Percentiles rank a stretch among this genome's conserved stretches.
These are phyloP conservation scores for Diceros bicornis DNA, from an alignment of 2,797 vertebrate genomes.

Conservation along the genomic window DNA sequence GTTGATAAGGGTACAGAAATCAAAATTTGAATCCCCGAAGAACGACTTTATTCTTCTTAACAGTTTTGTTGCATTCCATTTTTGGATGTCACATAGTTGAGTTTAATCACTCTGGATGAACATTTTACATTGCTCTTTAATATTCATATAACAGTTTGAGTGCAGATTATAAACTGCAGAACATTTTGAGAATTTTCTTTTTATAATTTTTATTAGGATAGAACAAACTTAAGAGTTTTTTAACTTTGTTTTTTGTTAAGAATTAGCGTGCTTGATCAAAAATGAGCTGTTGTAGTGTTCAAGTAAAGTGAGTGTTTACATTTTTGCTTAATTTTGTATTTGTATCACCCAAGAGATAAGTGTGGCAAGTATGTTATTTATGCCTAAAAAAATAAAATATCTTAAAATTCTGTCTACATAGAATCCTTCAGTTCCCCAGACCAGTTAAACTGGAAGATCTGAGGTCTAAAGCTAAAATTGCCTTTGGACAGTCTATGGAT, in stretches of 20 bases:
- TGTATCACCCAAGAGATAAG: background rate
- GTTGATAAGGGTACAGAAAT: slow-evolving; percentile 56
- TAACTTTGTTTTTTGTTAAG: slow-evolving; percentile 37
- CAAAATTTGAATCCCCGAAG: background rate
- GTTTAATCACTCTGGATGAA: background rate
- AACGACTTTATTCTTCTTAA: slow-evolving; percentile 48
- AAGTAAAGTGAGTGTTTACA: background rate
- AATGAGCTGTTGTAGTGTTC: background rate
- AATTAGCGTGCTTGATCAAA: slow-evolving; percentile 46
- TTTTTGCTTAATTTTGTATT: slow-evolving; percentile 65
- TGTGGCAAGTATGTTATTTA: slow-evolving; percentile 51
- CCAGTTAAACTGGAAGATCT: slow-evolving; percentile 97
- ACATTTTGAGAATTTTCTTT: slow-evolving; percentile 18
- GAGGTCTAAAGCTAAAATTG: slow-evolving; percentile 95
- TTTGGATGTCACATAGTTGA: background rate
- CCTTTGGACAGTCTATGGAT: slow-evolving; percentile 98
- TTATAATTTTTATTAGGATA: slow-evolving; percentile 46
- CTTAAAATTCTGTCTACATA: slow-evolving; percentile 86
- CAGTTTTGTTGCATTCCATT: background rate
- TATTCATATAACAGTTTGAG: background rate
- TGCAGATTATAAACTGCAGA: slow-evolving; percentile 46
- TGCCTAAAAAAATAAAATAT: slow-evolving; percentile 70
- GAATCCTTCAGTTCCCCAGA: slow-evolving; percentile 97
- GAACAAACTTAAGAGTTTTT: slow-evolving; percentile 28
- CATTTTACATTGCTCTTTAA: slow-evolving; percentile 58